phyloP scores from a whole-genome alignment of 2,113 vertebrate species.

The Cochlearius cochlearius region DNA sequence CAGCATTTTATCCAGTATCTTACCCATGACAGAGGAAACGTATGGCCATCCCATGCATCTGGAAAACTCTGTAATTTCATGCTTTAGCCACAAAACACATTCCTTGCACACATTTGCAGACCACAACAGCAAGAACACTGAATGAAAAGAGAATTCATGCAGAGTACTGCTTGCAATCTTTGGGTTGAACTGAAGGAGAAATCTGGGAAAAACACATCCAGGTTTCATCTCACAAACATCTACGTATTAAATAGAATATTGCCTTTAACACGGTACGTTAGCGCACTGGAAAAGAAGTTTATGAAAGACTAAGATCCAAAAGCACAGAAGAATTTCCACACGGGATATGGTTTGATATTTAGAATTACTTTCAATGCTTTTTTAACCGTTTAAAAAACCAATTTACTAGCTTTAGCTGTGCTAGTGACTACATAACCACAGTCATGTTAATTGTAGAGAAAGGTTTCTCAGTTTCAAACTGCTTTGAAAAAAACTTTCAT shows the following conservation, averaged over 20 bases:
- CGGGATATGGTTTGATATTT: not conserved
- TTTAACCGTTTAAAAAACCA: not conserved
- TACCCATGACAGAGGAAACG: not conserved
- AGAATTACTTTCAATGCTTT: not conserved
- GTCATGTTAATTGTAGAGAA: not conserved
- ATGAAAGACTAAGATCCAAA: not conserved
- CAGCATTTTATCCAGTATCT: not conserved
- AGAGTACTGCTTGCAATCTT: not conserved
- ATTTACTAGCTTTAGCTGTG: not conserved
- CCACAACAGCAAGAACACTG: not conserved
- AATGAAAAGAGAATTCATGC: not conserved
- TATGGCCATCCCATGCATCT: not conserved
- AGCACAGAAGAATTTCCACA: not conserved
- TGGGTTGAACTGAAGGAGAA: not conserved
- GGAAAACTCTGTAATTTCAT: not conserved
- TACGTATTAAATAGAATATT: not conserved
- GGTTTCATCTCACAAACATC: not conserved
- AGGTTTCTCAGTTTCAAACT: not conserved
- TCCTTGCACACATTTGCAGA: not conserved
- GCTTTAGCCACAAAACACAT: not conserved
- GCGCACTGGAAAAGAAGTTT: not conserved
- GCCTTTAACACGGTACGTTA: not conserved
- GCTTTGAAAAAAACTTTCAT: not conserved
- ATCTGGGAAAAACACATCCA: not conserved
- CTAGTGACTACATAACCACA: not conserved